A percentile compares a stretch with the other conserved stretches of the same genome.
phyloP scores from a whole-genome alignment of 2,113 vertebrate species.

The Strigops habroptila region DNA sequence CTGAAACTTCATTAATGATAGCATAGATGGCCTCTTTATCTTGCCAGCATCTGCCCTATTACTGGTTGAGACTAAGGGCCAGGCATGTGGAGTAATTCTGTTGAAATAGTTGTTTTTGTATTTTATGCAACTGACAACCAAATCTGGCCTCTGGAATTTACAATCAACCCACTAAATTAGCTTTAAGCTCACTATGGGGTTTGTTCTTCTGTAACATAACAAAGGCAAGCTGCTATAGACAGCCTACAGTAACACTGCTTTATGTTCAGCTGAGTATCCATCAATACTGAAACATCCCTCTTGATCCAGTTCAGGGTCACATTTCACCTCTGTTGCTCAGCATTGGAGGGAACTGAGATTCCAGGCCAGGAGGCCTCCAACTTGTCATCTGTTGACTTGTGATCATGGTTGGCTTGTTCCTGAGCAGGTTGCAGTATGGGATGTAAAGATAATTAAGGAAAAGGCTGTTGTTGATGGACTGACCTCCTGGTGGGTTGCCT shows the following conservation, averaged over 20 bases:
- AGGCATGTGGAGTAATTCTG: slow-evolving; percentile 61
- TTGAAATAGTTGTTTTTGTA: slow-evolving; percentile 64
- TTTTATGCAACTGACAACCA: slow-evolving; percentile 51
- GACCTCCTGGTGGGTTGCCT: not conserved
- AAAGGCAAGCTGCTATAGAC: slow-evolving; percentile 1
- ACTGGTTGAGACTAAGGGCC: slow-evolving; percentile 51
- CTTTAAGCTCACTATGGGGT: slow-evolving; percentile 35
- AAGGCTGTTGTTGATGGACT: not conserved
- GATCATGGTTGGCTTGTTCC: not conserved
- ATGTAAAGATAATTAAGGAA: not conserved
- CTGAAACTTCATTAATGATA: slow-evolving; percentile 70
- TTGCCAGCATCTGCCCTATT: slow-evolving; percentile 60
- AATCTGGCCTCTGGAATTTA: slow-evolving; percentile 52
- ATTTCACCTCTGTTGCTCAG: not conserved
- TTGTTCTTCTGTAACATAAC: not conserved
- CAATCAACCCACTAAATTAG: not conserved
- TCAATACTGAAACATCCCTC: not conserved
- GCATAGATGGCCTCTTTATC: slow-evolving; percentile 62
- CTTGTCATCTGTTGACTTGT: not conserved
- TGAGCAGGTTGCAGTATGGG: not conserved
- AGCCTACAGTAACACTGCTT: not conserved
- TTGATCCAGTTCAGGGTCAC: not conserved
- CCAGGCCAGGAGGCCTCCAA: not conserved
- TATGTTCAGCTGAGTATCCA: not conserved
- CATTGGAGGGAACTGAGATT: not conserved